These are phyloP conservation scores for Picathartes gymnocephalus DNA, from an alignment of 2,113 vertebrate species.

Conservation along the genomic window DNA sequence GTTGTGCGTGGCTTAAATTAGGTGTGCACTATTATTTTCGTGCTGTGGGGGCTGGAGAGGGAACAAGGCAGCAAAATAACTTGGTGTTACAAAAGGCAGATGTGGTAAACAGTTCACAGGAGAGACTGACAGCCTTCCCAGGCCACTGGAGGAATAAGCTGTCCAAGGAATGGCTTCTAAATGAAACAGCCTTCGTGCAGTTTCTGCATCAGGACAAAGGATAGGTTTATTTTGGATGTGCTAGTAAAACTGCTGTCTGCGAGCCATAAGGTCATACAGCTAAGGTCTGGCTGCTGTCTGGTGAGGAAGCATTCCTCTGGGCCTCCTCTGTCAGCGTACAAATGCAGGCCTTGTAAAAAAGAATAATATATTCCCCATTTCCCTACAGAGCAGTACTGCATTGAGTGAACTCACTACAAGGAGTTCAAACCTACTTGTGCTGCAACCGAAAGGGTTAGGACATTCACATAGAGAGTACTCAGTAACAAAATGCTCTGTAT, in stretches of 20 bases:
- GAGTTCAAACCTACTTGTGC: neutral
- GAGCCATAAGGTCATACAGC: neutral
- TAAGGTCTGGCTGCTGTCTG: conserved; percentile 44
- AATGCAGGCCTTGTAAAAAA: conserved; percentile 22
- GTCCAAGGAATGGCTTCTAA: conserved; percentile 38
- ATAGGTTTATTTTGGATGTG: conserved; percentile 50
- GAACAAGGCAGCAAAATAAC: neutral
- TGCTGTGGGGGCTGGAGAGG: neutral
- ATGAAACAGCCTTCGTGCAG: conserved; percentile 26
- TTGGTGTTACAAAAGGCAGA: conserved; percentile 4
- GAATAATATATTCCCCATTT: neutral
- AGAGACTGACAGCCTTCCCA: conserved; percentile 23
- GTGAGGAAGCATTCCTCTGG: conserved; percentile 18
- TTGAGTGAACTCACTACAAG: neutral
- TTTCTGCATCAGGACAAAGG: conserved; percentile 26
- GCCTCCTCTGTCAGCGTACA: neutral
- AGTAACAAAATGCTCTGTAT: neutral
- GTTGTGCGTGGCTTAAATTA: neutral
- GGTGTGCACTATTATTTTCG: neutral
- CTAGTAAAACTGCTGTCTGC: conserved; percentile 39
- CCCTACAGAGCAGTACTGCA: neutral
- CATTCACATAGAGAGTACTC: neutral
- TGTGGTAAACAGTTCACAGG: conserved; percentile 14
- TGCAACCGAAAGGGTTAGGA: neutral
- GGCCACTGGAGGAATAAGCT: conserved; percentile 2